Percentiles rank a stretch among this genome's conserved stretches.
Conservation (phyloP, 2,113 vertebrate genomes). For the Steatornis caripensis region DNA sequence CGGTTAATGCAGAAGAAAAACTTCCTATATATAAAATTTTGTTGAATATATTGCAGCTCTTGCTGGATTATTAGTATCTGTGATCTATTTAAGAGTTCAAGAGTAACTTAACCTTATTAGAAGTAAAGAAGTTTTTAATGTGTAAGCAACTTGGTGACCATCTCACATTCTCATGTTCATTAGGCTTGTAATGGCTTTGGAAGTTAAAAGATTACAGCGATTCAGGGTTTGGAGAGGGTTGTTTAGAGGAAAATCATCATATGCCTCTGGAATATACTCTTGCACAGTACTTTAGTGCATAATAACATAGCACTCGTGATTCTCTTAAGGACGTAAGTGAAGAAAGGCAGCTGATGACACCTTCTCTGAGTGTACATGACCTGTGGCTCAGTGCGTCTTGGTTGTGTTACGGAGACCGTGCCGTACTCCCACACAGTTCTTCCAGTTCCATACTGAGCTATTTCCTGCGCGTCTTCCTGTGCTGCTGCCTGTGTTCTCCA, state of each 20-base stretch:
- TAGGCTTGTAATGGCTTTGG: background rate
- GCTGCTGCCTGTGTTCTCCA: background rate
- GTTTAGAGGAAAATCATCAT: background rate
- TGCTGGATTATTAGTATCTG: background rate
- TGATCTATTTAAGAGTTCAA: background rate
- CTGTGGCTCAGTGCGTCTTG: fast-evolving
- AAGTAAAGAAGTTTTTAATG: no score
- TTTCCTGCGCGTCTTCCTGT: background rate
- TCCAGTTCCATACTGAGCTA: background rate
- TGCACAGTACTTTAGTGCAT: background rate
- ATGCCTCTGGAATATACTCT: background rate
- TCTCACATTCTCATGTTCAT: background rate
- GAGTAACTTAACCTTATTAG: background rate
- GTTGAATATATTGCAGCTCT: background rate
- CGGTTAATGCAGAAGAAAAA: background rate
- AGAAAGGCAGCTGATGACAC: background rate
- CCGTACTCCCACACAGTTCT: background rate
- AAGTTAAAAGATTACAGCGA: background rate
- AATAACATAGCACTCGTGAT: background rate
- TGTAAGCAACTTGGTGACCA: background rate
- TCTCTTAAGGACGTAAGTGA: background rate
- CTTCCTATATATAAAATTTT: background rate
- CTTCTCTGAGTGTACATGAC: fast-evolving
- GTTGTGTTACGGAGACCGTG: fast-evolving
- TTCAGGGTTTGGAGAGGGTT: background rate